Evolutionary conservation across 2,113 vertebrate genomes (phyloP).

Genomic region (Pandion haliaetus): DNA sequence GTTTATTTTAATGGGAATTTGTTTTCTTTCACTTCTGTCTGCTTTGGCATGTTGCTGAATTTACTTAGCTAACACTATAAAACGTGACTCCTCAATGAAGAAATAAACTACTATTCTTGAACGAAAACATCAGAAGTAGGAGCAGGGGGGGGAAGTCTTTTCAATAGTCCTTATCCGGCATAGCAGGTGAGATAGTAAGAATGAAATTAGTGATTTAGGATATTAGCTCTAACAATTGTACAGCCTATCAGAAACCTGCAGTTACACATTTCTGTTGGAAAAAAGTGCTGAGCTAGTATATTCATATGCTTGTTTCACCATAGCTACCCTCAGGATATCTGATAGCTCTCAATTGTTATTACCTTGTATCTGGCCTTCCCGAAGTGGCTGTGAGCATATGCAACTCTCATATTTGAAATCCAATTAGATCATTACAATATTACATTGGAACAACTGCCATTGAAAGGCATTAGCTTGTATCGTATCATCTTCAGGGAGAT

Average conservation of each 20-base stretch:
- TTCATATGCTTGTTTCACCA: slow-evolving; percentile 22
- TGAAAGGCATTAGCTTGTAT: slow-evolving; percentile 10
- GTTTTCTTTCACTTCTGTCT: background rate
- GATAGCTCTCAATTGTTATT: background rate
- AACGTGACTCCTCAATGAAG: background rate
- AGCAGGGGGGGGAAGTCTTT: background rate
- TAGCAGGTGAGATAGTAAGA: background rate
- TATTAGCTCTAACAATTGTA: background rate
- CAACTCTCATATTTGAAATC: background rate
- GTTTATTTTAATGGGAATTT: background rate
- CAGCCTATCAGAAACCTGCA: background rate
- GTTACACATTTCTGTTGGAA: slow-evolving; percentile 4
- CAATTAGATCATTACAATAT: slow-evolving; percentile 29
- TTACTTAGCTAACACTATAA: background rate
- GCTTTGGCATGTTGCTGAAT: background rate
- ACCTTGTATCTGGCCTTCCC: slow-evolving; percentile 22
- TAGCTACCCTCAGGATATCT: background rate
- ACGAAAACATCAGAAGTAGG: background rate
- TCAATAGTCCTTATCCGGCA: background rate
- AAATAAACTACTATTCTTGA: background rate
- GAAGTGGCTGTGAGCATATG: slow-evolving; percentile 1
- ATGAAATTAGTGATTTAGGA: background rate
- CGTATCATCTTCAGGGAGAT: background rate
- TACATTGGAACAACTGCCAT: background rate
- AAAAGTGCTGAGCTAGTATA: background rate